Evolutionary conservation across 1,140 invertebrate genomes (phyloP).

Genomic region (Leptoteleia sp.): DNA sequence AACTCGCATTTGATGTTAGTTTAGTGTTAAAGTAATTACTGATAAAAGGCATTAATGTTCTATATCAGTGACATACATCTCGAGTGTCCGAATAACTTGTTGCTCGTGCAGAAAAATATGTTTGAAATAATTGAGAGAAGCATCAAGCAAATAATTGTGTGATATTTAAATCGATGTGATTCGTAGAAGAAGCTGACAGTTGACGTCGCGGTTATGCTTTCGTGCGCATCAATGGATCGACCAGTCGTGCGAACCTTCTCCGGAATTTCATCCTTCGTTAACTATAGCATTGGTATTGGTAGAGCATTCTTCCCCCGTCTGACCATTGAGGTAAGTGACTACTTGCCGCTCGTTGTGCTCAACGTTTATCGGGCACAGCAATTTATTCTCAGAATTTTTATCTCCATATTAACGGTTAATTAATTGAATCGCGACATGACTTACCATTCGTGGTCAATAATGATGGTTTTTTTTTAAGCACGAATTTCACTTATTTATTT

Average conservation of each 20-base stretch:
- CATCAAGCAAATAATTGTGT: conserved; percentile 22
- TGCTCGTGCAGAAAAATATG: too few species aligned
- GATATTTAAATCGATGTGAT: conserved; percentile 55
- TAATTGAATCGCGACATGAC: too few species aligned
- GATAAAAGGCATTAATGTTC: too few species aligned
- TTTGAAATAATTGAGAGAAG: too few species aligned
- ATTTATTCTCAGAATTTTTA: conserved; percentile 3
- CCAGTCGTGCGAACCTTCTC: conserved; percentile 60
- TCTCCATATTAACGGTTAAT: not conserved
- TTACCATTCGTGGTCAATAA: too few species aligned
- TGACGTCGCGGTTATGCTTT: conserved; percentile 62
- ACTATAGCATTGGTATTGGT: conserved; percentile 56
- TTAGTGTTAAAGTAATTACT: too few species aligned
- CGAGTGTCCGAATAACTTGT: too few species aligned
- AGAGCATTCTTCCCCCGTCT: conserved; percentile 57
- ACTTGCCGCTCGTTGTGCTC: conserved; percentile 52
- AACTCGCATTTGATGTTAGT: too few species aligned
- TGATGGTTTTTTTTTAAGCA: too few species aligned
- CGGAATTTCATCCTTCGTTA: conserved; percentile 64
- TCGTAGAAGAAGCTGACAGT: conserved; percentile 62
- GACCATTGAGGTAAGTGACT: conserved; percentile 67
- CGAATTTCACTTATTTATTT: too few species aligned
- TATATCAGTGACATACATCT: too few species aligned
- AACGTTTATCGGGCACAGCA: conserved; percentile 51
- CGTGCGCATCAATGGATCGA: conserved; percentile 65